Conservation (phyloP, 2,797 vertebrate species). For the Linurgus olivaceus region DNA sequence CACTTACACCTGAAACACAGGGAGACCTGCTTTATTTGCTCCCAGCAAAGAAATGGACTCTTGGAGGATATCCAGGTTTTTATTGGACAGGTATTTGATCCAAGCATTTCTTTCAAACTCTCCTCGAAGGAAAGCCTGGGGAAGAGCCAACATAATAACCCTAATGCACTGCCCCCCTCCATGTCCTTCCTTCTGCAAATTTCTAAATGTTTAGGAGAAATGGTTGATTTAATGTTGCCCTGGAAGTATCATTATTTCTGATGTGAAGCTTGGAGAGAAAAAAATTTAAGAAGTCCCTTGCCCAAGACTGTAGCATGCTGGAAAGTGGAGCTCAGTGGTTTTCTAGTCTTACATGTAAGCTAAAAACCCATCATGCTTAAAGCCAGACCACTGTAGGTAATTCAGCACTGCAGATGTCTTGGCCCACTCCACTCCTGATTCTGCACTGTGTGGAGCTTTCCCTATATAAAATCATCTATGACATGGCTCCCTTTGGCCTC, state of each 20-base stretch:
- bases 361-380: neutral
- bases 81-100: slow-evolving; percentile 14
- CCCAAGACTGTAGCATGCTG: neutral
- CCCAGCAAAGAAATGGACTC: neutral
- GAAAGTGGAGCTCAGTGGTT: neutral
- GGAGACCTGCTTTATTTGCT: neutral
- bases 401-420: neutral
- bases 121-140: neutral
- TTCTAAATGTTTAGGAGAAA: neutral
- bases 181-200: neutral
- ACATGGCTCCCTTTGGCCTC: neutral
- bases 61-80: slow-evolving; percentile 24
- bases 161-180: neutral
- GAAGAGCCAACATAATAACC: neutral
- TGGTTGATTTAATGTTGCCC: neutral
- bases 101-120: slow-evolving; percentile 14
- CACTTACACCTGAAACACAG: neutral
- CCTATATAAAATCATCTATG: neutral
- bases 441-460: neutral
- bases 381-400: neutral
- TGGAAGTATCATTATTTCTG: neutral
- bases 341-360: neutral
- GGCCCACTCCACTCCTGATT: neutral
- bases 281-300: neutral
- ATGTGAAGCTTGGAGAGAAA: neutral